phyloP scores from a whole-genome alignment of 2,113 vertebrate genomes.

The Chinchilla lanigera region DNA sequence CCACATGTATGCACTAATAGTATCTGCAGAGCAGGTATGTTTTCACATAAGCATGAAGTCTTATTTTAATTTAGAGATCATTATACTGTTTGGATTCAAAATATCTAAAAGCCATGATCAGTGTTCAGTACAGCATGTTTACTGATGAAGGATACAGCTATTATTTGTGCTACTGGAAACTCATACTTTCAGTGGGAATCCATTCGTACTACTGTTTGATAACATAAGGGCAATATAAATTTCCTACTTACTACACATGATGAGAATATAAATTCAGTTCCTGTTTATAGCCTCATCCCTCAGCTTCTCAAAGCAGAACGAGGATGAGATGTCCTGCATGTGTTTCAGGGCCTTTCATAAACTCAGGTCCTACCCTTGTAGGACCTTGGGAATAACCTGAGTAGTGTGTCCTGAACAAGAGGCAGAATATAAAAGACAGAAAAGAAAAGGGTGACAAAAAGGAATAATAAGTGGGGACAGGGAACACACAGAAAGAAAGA shows the following conservation, averaged over 20 bases:
- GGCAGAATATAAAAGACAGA: not conserved
- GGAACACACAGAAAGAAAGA: not conserved
- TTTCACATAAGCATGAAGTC: constrained; percentile 13
- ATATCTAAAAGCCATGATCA: not conserved
- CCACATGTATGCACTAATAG: not conserved
- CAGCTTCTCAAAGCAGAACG: not conserved
- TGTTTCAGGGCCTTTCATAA: not conserved
- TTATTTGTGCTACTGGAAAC: not conserved
- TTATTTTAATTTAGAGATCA: not conserved
- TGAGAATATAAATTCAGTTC: not conserved
- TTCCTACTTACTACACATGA: not conserved
- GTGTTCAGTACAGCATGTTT: constrained; percentile 7
- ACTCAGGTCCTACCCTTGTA: not conserved
- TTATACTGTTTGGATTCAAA: not conserved
- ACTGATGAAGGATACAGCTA: not conserved
- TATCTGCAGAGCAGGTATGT: not conserved
- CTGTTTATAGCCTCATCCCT: not conserved
- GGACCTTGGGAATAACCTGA: too few relatives aligned
- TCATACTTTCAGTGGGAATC: not conserved
- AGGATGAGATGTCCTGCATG: not conserved
- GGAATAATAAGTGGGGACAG: not conserved
- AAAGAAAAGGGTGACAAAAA: not conserved
- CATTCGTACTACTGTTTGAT: not conserved
- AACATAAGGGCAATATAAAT: not conserved
- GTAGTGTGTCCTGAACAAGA: not conserved